Percentiles rank a stretch among this genome's conserved stretches.
phyloP scores from a whole-genome alignment of 2,797 vertebrate genomes.

The Astyanax mexicanus region DNA sequence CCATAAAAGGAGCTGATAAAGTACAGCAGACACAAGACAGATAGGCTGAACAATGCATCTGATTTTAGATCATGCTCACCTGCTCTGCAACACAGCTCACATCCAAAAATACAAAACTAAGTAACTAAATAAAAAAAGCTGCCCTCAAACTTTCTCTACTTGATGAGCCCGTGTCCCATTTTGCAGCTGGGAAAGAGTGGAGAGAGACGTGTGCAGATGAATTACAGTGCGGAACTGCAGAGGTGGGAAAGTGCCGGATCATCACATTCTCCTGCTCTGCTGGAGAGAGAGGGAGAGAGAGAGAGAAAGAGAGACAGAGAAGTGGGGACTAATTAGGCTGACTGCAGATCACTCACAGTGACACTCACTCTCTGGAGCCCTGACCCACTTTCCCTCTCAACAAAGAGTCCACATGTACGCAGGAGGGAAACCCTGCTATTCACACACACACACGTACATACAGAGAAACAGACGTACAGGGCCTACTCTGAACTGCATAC shows the following conservation, averaged over 20 bases:
- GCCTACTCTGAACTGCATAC: neutral
- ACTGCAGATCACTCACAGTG: constrained; percentile 57
- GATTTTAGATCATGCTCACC: neutral
- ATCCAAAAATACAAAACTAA: constrained; percentile 8
- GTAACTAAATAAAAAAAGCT: neutral
- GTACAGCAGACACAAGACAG: neutral
- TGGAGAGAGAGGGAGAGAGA: constrained; percentile 32
- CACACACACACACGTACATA: constrained; percentile 10
- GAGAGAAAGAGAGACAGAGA: constrained; percentile 33
- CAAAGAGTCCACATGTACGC: constrained; percentile 9
- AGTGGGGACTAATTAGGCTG: constrained; percentile 57
- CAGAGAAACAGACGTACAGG: neutral
- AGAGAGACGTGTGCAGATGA: constrained; percentile 31
- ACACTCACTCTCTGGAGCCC: constrained; percentile 53
- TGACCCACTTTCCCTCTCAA: constrained; percentile 53
- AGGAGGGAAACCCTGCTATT: constrained; percentile 22
- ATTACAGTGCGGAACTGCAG: constrained; percentile 22
- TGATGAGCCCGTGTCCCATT: constrained; percentile 41
- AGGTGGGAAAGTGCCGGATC: constrained; percentile 46
- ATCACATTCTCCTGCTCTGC: constrained; percentile 48
- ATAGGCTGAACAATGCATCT: neutral
- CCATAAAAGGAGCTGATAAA: neutral
- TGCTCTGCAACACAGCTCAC: neutral
- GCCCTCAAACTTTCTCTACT: constrained; percentile 9
- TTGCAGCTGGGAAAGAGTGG: constrained; percentile 3